Evolutionary conservation across 53 echinoderm and acorn worm genomes (phyloP).

Genomic region (Pentamera pediparva): DNA sequence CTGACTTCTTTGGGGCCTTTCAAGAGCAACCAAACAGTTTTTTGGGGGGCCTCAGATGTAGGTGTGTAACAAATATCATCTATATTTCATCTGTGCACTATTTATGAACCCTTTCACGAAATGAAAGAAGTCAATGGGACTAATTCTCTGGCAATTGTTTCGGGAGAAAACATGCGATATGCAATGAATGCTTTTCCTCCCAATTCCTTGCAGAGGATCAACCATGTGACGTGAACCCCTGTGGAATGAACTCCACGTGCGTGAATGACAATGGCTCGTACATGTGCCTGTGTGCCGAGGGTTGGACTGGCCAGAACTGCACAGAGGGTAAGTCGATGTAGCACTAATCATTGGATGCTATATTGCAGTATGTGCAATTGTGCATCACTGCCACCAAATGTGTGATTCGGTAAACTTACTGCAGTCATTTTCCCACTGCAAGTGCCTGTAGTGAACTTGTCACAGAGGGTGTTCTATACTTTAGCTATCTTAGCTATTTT

Average conservation of each 20-base stretch:
- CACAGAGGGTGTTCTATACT: no score
- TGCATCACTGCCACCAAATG: not conserved
- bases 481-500: no score
- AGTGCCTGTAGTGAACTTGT: no score
- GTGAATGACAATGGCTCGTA: slow-evolving; percentile 35
- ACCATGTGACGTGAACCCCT: slow-evolving; percentile 33
- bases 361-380: not conserved
- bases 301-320: slow-evolving; percentile 59
- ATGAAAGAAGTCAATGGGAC: no score
- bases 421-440: not conserved
- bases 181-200: no score
- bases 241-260: slow-evolving; percentile 42
- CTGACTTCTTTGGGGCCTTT: no score
- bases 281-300: slow-evolving; percentile 48
- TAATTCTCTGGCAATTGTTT: no score
- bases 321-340: slow-evolving; percentile 47
- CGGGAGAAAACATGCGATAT: no score
- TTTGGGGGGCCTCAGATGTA: no score
- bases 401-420: not conserved
- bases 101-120: no score
- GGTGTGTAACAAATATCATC: not conserved
- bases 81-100: not conserved
- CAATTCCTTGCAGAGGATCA: not conserved
- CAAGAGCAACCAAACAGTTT: not conserved
- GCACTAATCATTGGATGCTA: not conserved